Base-by-base conservation (phyloP, 2,888 invertebrate genomes). In the Lasioglossum morio region DNA sequence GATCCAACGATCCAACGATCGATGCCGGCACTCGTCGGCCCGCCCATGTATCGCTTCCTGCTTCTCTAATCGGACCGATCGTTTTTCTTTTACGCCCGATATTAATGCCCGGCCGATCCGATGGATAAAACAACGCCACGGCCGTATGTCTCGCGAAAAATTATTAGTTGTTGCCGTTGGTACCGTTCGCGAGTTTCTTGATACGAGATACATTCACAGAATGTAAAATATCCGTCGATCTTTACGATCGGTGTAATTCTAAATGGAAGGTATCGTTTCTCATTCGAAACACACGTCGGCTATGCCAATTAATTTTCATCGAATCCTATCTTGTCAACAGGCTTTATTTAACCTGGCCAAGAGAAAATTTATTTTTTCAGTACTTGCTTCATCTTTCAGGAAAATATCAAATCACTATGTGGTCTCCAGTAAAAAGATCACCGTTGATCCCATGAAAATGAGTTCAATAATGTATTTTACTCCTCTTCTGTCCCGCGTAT, bases 11-110 rank as follows among this genome's bases (percentile, higher is more conserved):
- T 63, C 63, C 63, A 63, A 63, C 57, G 57, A 57, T 57, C 57
- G 57, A 57, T 10, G 57, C 81, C 83, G 86, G 66, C 82, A 80
- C 77, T 73, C 82, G 75, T 30, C 72, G 79, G 70, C 80, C 80
- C 89, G 90, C 88, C 86, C 82, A 83, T 88, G 70, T 83, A 82
- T 80, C 84, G 88, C 91, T 90, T 90, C 90, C 91, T 90, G 90
- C 89, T 90, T 84, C 88, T 90, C 86, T 85, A 88, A 89, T 89
- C 89, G 81, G 63, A 19, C 57, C 77, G 87, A 87, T 88, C 87
- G 82, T 87, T 87, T 87, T 85, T 78, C 85, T 76, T 63, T 78
- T 81, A 72, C 46, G 57, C 70, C n/a, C 63, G 75, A 80, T 82
- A 84, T 87, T 87, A 82, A 79, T 82, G 85, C 76, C 72, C 34